phyloP scores from a whole-genome alignment of 2,888 invertebrate species.

The Branchipolynoe longqiensis region DNA sequence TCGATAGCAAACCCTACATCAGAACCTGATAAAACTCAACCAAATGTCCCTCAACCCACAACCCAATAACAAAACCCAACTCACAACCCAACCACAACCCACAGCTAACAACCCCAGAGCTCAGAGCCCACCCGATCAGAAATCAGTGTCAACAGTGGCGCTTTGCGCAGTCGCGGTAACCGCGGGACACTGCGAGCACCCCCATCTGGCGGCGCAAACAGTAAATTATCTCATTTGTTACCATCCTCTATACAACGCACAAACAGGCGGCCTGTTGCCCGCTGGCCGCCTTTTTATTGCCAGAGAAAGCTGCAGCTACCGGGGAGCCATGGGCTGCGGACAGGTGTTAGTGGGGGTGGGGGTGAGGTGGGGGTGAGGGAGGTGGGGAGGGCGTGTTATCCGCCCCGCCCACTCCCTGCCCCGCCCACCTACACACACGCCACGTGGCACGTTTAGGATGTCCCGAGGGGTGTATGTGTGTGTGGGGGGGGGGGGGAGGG shows the following conservation, averaged over 20 bases:
- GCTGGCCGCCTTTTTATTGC: conserved; percentile 34
- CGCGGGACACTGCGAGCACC: conserved; percentile 7
- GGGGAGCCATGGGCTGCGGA: neutral
- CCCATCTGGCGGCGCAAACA: conserved; percentile 39
- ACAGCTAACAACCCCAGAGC: neutral
- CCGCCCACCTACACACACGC: no score
- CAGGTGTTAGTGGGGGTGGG: neutral
- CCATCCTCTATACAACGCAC: conserved; percentile 34
- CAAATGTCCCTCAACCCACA: no score
- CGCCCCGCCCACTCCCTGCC: no score
- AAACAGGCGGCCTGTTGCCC: neutral
- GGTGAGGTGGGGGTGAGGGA: neutral
- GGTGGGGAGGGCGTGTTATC: neutral
- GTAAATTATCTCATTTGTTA: conserved; percentile 51
- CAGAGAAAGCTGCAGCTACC: conserved; percentile 2
- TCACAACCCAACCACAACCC: no score
- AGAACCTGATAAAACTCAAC: no score
- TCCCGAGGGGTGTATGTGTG: no score
- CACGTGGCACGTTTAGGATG: no score
- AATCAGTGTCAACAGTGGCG: conserved; percentile 37
- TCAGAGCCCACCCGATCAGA: conserved; percentile 2
- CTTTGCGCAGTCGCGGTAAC: neutral
- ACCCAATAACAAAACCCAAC: no score
- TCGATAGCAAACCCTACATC: no score
- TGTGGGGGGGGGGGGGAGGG: no score